Evolutionary conservation across 2,888 invertebrate species (phyloP).

Genomic region (Phortica okadai): DNA sequence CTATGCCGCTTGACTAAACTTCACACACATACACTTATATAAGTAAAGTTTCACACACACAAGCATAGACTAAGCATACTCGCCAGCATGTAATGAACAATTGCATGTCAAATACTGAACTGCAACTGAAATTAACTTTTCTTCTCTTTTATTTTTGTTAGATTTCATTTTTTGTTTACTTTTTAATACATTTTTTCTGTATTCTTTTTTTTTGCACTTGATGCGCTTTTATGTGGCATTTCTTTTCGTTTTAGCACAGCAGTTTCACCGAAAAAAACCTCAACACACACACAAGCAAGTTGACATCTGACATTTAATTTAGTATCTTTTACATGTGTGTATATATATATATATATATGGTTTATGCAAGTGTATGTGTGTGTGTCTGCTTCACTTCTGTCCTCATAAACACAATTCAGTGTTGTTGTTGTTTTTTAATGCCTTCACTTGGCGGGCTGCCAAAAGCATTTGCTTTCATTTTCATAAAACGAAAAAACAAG

Average conservation of each 20-base stretch:
- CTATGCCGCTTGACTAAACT: not conserved
- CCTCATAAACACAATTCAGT: constrained; percentile 10
- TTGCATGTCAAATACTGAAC: constrained; percentile 16
- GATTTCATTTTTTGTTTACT: not conserved
- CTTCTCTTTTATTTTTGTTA: not conserved
- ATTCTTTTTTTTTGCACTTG: not conserved
- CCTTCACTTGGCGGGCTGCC: constrained; percentile 57
- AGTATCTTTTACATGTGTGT: constrained; percentile 53
- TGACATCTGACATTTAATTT: constrained; percentile 72
- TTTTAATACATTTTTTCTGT: not conserved
- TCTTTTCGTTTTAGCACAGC: not conserved
- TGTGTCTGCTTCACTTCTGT: constrained; percentile 41
- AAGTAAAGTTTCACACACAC: not conserved
- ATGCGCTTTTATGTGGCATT: not conserved
- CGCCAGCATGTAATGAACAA: constrained; percentile 1
- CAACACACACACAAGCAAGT: constrained; percentile 45
- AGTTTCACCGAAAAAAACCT: constrained; percentile 14
- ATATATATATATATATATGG: not conserved
- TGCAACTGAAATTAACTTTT: constrained; percentile 19
- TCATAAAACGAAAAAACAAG: constrained; percentile 43
- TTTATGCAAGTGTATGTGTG: constrained; percentile 46
- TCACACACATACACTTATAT: not conserved
- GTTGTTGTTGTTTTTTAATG: constrained; percentile 4
- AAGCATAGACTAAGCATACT: not conserved
- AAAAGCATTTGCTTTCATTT: constrained; percentile 68